Conservation (phyloP, 2,797 vertebrate genomes). For the Buceros bicornis region DNA sequence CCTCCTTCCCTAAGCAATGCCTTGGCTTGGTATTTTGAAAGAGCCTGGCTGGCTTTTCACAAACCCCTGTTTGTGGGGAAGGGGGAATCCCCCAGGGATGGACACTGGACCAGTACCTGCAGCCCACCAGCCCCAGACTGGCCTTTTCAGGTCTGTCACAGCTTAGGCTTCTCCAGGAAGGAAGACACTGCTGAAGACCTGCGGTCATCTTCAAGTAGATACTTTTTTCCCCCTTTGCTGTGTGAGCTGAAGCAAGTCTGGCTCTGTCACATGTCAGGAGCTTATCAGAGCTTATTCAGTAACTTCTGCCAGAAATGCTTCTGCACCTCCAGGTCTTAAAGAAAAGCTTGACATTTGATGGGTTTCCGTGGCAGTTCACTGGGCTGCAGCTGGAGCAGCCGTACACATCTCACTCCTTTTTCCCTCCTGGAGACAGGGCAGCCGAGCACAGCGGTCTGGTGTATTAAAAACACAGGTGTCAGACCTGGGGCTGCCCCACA, state of each 20-base stretch:
- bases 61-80: neutral
- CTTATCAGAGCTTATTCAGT: neutral
- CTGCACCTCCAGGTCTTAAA: neutral
- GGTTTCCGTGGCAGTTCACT: neutral
- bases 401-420: neutral
- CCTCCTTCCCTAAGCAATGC: neutral
- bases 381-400: neutral
- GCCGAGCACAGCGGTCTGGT: neutral
- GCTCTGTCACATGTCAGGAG: neutral
- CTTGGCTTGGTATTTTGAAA: neutral
- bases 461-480: neutral
- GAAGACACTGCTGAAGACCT: neutral
- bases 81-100: no score
- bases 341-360: neutral
- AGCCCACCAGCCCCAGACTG: neutral
- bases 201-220: neutral
- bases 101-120: accelerated
- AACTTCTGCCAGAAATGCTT: constrained; percentile 8
- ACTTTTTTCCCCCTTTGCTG: neutral
- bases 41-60: neutral
- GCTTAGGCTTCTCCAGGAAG: neutral
- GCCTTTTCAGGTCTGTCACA: neutral
- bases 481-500: neutral
- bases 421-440: neutral
- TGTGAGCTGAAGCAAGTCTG: neutral